phyloP scores from a whole-genome alignment of 2,888 invertebrate species.

The Protophormia terraenovae region DNA sequence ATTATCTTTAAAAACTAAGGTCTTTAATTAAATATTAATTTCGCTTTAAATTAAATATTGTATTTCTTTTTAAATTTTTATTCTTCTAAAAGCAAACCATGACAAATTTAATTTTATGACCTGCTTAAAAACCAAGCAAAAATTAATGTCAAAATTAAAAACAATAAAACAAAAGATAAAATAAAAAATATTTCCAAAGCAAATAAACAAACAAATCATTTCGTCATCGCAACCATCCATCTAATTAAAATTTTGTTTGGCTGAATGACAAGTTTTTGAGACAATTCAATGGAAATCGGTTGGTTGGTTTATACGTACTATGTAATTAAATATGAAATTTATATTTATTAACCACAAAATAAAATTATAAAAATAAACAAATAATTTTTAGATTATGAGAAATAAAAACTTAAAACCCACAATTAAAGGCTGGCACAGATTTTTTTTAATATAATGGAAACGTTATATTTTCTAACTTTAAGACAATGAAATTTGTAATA shows the following conservation, averaged over 20 bases:
- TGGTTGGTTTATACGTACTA: background rate
- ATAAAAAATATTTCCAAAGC: too few relatives aligned
- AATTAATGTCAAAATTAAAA: background rate
- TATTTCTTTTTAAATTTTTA: background rate
- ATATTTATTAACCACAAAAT: constrained; percentile 15
- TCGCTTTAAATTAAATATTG: background rate
- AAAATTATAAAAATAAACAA: background rate
- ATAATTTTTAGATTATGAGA: background rate
- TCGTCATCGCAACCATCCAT: constrained; percentile 17
- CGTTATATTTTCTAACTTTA: background rate
- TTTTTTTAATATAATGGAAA: background rate
- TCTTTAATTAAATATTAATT: background rate
- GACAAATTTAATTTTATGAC: background rate
- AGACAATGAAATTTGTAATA: constrained; percentile 42
- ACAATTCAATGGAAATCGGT: constrained; percentile 23
- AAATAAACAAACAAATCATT: background rate
- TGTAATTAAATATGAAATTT: constrained; percentile 27
- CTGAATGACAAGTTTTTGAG: constrained; percentile 34
- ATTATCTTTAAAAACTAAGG: background rate
- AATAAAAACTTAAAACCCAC: constrained; percentile 24
- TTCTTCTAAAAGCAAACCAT: background rate
- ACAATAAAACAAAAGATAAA: too few relatives aligned
- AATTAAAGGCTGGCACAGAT: background rate
- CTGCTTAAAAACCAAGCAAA: background rate
- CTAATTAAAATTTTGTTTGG: constrained; percentile 47